Conservation (phyloP, 2,113 vertebrate genomes). For the Hypanus sabinus region DNA sequence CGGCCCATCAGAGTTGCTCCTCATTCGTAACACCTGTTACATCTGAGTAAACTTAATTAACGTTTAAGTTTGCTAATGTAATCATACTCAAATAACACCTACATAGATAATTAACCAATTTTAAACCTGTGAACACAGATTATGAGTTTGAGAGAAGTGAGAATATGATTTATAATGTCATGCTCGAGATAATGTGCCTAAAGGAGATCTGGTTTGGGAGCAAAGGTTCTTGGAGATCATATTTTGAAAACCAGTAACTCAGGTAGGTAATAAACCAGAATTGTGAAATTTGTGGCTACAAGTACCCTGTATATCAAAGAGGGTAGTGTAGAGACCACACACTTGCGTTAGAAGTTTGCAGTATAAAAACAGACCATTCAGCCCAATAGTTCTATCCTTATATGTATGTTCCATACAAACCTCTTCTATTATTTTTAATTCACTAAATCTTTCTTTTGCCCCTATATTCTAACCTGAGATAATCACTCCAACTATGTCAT, state of each 20-base stretch:
- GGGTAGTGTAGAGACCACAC: not conserved
- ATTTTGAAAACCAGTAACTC: not conserved
- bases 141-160: not conserved
- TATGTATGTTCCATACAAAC: too few species aligned
- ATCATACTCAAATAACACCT: constrained; percentile 50
- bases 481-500: too few species aligned
- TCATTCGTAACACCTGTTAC: too few species aligned
- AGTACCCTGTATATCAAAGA: not conserved
- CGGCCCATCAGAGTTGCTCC: too few species aligned
- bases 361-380: not conserved
- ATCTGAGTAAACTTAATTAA: constrained; percentile 52
- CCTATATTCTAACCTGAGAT: too few species aligned
- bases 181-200: not conserved
- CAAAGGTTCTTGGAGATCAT: not conserved
- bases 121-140: constrained; percentile 47
- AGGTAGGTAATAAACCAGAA: not conserved
- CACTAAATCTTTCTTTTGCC: too few species aligned
- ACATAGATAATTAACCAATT: constrained; percentile 52
- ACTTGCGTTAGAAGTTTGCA: not conserved
- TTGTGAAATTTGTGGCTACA: not conserved
- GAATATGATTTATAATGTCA: not conserved
- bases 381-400: not conserved
- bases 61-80: constrained; percentile 46
- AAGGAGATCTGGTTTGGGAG: not conserved
- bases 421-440: too few species aligned